Evolutionary conservation across 2,888 invertebrate species (phyloP), one percentile per base, ranked within the genome.

Genomic region (Drosophila dives): DNA sequence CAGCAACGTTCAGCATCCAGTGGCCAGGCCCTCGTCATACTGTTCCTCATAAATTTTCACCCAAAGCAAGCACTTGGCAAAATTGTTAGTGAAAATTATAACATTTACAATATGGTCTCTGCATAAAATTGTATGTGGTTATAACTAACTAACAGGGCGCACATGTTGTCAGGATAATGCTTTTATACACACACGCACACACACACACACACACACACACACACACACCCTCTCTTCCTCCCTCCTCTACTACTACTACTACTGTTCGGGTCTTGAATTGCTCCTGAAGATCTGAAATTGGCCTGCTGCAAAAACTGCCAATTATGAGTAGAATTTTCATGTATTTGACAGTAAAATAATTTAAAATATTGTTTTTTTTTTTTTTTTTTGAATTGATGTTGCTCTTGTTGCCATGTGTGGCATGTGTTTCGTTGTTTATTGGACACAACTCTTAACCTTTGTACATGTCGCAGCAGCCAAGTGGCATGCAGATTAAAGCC

Each of bases 51-150:
- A 66, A 72, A 66, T 75, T 75, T 76, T 36, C 51, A 61, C 69
- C 67, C 56, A 58, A 29, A 65, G 64, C 48, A 36, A 51, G 40
- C 58, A n/a, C 45, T 60, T 69, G 81, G 64, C 68, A 73, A 86
- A 88, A 88, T 81, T 86, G 83, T 79, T 83, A 76, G 77, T 86
- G 86, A 81, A 86, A 86, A 88, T 86, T 86, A 86, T 88, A 86
- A 88, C 86, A 86, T 86, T 86, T 82, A 77, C 89, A 86, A 86
- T 88, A 88, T 86, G 88, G 72, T 78, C 64, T 67, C 64, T 67
- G 75, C 85, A 86, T 87, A 81, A 86, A 86, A 85, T 83, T 86
- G 86, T 85, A 77, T 87, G 86, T 85, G 87, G 88, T 76, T 86
- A 81, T 87, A 85, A 85, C 88, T 83, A 87, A 87, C 85, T 85